Base-by-base conservation (phyloP, 1,140 invertebrate genomes). In the Notospermus geniculatus region DNA sequence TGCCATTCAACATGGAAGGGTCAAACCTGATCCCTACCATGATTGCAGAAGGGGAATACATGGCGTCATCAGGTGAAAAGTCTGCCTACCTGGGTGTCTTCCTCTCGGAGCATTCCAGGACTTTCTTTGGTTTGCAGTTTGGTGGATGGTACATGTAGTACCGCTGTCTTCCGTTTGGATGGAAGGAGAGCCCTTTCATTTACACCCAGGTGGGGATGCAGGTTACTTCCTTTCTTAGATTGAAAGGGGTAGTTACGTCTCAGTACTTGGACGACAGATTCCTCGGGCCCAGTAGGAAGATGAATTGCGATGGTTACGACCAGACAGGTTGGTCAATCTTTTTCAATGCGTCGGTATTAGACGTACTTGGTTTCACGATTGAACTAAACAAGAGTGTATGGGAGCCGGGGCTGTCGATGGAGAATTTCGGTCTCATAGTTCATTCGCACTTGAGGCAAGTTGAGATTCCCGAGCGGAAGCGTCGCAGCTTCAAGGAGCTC, bases 351-450 rank as follows among this genome's bases (percentile, higher is more conserved):
- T 43, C 11, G 39, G 39, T 19, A 13, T 13, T 19, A 63, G 32
- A 53, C 36, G n/a, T 63, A 1, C 36, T 23, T 29, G 55, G n/a
- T n/a, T n/a, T n/a, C n/a, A n/a, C n/a, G n/a, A n/a, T n/a, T n/a
- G n/a, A n/a, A n/a, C n/a, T n/a, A 15, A 29, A 25, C 0, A 59
- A 66, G 32, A 56, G 60, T 54, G n/a, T n/a, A n/a, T n/a, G n/a
- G n/a, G n/a, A n/a, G n/a, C n/a, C n/a, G n/a, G 17, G 22, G 7
- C 29, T 22, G 25, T 17, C 36, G 5, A 19, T 63, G 17, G 53
- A 57, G 22, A 60, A 56, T 45, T 39, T 67, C n/a, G 65, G 62
- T 17, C 63, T 64, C 28, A 46, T 64, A 17, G 54, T 62, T 32
- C 52, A 66, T 39, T 59, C 64, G 0, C 45, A 55, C n/a, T 54